Conservation (phyloP, 2,888 invertebrate species). For the Seira sanloemensis region DNA sequence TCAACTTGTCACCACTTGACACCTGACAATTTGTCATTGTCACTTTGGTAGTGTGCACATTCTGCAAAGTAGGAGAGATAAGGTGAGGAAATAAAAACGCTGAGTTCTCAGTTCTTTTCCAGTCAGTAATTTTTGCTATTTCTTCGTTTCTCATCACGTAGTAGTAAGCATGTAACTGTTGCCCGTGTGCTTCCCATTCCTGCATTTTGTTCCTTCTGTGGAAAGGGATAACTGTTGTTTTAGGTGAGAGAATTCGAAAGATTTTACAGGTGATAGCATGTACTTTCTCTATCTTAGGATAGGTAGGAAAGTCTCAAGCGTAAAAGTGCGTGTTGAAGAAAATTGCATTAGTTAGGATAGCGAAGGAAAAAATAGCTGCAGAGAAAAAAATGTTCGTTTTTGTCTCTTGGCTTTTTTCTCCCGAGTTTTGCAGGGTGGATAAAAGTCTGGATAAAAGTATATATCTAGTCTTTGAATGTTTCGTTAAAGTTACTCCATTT, state of each 20-base stretch:
- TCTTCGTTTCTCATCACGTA: background rate
- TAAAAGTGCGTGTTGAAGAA: background rate
- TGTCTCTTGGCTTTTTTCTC: too few relatives aligned
- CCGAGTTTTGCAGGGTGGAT: too few relatives aligned
- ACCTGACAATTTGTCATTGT: constrained; percentile 60
- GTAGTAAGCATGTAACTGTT: background rate
- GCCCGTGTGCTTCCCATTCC: background rate
- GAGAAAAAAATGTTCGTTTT: background rate
- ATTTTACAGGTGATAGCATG: background rate
- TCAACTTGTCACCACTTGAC: constrained; percentile 48
- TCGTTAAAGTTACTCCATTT: too few relatives aligned
- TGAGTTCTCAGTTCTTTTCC: background rate
- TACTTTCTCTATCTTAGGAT: background rate
- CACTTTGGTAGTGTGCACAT: constrained; percentile 24
- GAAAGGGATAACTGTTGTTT: background rate
- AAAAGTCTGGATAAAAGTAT: too few relatives aligned
- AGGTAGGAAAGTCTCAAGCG: background rate
- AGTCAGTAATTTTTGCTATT: background rate
- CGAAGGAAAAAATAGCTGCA: background rate
- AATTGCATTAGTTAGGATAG: background rate
- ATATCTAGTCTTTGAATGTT: too few relatives aligned
- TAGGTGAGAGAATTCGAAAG: background rate
- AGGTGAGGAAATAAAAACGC: background rate
- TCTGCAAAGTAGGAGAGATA: background rate
- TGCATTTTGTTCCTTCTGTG: background rate